These are phyloP conservation scores for Myotis pilosus DNA, from an alignment of 2,797 vertebrate genomes.

Conservation along the genomic window DNA sequence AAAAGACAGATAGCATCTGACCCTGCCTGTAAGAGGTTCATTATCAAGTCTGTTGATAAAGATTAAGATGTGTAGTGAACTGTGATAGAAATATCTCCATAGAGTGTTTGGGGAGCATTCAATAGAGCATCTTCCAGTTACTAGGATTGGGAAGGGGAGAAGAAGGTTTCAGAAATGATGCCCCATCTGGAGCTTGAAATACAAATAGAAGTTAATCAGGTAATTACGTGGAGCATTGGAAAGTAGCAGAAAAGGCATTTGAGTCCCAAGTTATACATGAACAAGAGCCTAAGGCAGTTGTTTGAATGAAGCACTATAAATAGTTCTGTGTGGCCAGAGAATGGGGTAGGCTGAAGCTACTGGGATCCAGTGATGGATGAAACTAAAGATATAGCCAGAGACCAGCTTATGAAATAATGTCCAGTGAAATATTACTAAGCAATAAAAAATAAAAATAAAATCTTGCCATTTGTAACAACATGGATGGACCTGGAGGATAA, in stretches of 20 bases:
- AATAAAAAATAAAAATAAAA: neutral
- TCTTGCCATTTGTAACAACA: neutral
- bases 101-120: neutral
- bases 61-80: neutral
- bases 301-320: neutral
- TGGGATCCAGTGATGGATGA: neutral
- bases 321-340: neutral
- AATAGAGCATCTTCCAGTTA: neutral
- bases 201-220: neutral
- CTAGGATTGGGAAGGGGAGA: neutral
- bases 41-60: neutral
- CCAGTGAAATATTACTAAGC: neutral
- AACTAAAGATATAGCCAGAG: neutral
- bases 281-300: neutral
- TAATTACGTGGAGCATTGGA: neutral
- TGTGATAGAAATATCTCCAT: neutral
- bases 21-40: neutral
- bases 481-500: neutral
- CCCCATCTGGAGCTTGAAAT: neutral
- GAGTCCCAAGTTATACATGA: neutral
- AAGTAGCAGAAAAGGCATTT: neutral
- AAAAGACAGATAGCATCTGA: neutral
- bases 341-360: neutral
- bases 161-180: conserved; percentile 12
- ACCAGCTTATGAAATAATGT: neutral